Evolutionary conservation across 1,140 invertebrate genomes (phyloP).

Genomic region (Procambarus virginalis): DNA sequence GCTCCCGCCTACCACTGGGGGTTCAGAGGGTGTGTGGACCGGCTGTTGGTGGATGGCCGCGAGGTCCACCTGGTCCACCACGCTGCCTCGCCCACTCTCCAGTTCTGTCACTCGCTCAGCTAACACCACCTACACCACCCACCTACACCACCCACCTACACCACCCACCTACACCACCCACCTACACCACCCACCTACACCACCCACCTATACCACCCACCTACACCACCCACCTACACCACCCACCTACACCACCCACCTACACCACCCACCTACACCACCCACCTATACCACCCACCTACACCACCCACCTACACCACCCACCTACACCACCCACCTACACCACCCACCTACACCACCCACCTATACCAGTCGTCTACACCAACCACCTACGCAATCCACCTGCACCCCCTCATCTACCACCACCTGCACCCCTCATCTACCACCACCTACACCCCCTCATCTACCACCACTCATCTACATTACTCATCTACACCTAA

Average conservation of each 20-base stretch:
- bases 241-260: too few species aligned
- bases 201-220: too few species aligned
- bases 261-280: too few species aligned
- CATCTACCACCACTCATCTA: background rate
- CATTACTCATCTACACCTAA: background rate
- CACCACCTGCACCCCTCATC: background rate
- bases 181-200: too few species aligned
- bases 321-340: too few species aligned
- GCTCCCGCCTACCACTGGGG: slow-evolving; percentile 68
- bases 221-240: too few species aligned
- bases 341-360: background rate
- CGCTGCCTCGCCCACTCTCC: slow-evolving; percentile 53
- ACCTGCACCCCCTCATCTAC: background rate
- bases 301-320: too few species aligned
- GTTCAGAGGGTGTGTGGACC: slow-evolving; percentile 75
- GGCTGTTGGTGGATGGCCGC: slow-evolving; percentile 71
- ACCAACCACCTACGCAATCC: background rate
- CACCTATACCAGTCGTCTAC: background rate
- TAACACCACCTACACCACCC: slow-evolving; percentile 6
- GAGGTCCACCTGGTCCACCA: slow-evolving; percentile 71
- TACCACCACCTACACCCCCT: background rate
- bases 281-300: too few species aligned
- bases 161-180: background rate
- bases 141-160: background rate
- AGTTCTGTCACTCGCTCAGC: slow-evolving; percentile 62